A percentile compares a stretch with the other conserved stretches of the same genome.
These are phyloP conservation scores for Lapara coniferarum DNA, from an alignment of 2,888 invertebrate species.

Conservation along the genomic window DNA sequence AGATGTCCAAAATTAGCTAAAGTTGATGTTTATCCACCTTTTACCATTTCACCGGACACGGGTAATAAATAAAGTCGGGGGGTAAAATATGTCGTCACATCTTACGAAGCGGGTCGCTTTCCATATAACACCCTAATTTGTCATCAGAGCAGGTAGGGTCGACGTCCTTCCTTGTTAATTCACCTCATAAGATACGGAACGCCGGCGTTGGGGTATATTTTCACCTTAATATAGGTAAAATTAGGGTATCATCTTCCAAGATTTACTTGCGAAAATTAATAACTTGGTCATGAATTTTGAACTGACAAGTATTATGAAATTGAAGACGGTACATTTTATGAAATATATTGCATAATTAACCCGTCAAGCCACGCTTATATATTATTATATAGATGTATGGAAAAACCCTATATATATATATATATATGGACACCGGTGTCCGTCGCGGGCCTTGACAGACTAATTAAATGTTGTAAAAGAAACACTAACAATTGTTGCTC, in stretches of 20 bases:
- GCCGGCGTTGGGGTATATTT: neutral
- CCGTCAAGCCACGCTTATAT: no score
- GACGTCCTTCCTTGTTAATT: conserved; percentile 27
- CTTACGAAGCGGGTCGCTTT: conserved; percentile 5
- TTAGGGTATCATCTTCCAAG: neutral
- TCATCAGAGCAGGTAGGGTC: conserved; percentile 26
- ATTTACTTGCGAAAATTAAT: neutral
- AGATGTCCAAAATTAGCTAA: neutral
- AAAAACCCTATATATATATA: no score
- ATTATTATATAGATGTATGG: no score
- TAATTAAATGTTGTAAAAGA: no score
- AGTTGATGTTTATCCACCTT: no score
- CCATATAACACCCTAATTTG: conserved; percentile 15
- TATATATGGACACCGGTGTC: no score
- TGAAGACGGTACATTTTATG: no score
- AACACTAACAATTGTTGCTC: no score
- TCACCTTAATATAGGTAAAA: neutral
- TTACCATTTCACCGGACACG: neutral
- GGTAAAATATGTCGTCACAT: conserved; percentile 12
- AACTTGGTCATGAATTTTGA: neutral
- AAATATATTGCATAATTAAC: no score
- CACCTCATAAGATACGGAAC: conserved; percentile 11
- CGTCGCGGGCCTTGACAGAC: no score
- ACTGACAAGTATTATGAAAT: no score
- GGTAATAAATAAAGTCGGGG: neutral